Evolutionary conservation across 1,140 invertebrate species (phyloP).

Genomic region (Aphidius ervi): DNA sequence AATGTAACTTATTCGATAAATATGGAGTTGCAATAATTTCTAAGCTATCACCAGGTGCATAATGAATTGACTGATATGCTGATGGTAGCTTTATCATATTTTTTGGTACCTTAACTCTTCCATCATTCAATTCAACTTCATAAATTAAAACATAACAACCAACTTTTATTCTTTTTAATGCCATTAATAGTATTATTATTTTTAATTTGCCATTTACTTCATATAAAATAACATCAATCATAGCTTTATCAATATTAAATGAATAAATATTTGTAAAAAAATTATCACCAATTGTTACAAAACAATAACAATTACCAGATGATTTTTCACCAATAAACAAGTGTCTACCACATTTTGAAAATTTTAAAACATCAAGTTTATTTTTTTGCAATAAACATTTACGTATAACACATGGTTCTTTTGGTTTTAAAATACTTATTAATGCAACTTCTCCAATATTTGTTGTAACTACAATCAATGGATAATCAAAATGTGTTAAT

Average conservation of each 20-base stretch:
- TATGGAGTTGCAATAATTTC: conserved; percentile 35
- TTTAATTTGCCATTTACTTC: conserved; percentile 24
- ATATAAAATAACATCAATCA: conserved; percentile 36
- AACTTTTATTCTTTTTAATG: neutral
- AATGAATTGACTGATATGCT: conserved; percentile 27
- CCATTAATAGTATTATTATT: conserved; percentile 27
- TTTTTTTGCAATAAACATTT: conserved; percentile 30
- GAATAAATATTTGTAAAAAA: conserved; percentile 26
- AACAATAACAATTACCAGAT: conserved; percentile 36
- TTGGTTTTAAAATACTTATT: conserved; percentile 27
- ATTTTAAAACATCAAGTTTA: conserved; percentile 39
- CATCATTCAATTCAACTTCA: conserved; percentile 12
- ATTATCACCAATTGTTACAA: conserved; percentile 26
- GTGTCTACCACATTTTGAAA: conserved; percentile 40
- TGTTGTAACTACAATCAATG: conserved; percentile 33
- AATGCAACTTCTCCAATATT: conserved; percentile 36
- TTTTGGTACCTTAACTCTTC: conserved; percentile 8
- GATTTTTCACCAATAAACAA: conserved; percentile 29
- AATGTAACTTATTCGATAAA: conserved; percentile 30
- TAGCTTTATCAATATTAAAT: conserved; percentile 18
- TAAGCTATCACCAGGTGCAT: conserved; percentile 20
- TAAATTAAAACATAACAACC: conserved; percentile 31
- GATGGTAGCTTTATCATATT: conserved; percentile 20
- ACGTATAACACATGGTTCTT: conserved; percentile 29
- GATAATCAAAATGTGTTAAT: conserved; percentile 36